Conservation (phyloP, 2,797 vertebrate species). For the Glossophaga mutica region DNA sequence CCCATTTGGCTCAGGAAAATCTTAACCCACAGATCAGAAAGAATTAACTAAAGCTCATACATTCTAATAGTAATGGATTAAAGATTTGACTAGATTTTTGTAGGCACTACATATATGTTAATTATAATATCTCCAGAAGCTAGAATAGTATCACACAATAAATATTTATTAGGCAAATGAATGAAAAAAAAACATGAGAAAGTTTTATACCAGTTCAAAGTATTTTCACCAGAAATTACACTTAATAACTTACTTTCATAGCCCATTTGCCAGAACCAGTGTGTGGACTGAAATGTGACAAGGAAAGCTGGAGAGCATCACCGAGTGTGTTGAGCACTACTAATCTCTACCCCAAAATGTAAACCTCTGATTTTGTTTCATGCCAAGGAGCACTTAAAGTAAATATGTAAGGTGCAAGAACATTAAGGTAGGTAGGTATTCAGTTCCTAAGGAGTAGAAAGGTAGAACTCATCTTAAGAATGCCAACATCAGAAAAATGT, state of each 20-base stretch:
- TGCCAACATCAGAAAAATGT: neutral
- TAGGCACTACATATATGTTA: neutral
- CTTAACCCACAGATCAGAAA: neutral
- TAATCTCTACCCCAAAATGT: neutral
- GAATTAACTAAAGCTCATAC: neutral
- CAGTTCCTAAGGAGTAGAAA: neutral
- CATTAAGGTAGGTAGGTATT: neutral
- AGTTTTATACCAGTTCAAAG: neutral
- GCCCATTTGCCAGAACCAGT: neutral
- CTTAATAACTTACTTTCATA: neutral
- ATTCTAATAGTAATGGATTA: neutral
- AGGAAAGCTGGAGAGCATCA: neutral
- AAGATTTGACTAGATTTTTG: neutral
- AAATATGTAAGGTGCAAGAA: neutral
- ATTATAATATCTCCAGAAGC: neutral
- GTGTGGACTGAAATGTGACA: neutral
- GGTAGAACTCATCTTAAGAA: neutral
- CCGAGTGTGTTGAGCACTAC: neutral
- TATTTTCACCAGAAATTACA: neutral
- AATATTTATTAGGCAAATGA: neutral
- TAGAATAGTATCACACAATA: neutral
- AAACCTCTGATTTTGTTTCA: neutral
- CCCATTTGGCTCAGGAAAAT: neutral
- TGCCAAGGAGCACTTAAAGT: neutral
- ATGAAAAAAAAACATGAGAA: neutral